phyloP scores from a whole-genome alignment of 2,113 vertebrate genomes.

The Gasterosteus aculeatus region DNA sequence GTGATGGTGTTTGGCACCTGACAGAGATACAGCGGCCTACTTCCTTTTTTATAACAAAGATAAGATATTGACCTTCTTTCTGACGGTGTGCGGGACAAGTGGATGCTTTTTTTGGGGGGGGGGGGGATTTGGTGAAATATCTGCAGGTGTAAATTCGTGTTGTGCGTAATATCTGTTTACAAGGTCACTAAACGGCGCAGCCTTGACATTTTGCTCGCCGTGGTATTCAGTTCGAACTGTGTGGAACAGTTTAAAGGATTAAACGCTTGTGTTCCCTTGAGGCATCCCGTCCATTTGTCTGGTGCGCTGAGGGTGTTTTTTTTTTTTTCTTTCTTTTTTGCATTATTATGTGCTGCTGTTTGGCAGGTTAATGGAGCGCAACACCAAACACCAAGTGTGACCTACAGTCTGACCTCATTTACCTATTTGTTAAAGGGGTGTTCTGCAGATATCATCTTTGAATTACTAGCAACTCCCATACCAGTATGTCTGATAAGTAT shows the following conservation, averaged over 20 bases:
- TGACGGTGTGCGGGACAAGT: conserved; percentile 35
- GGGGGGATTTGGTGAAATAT: conserved; percentile 31
- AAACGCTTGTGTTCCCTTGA: conserved; percentile 65
- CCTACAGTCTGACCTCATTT: conserved; percentile 71
- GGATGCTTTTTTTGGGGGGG: conserved; percentile 45
- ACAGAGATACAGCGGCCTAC: conserved; percentile 75
- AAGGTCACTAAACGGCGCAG: conserved; percentile 68
- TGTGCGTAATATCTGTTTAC: conserved; percentile 70
- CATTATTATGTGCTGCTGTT: conserved; percentile 59
- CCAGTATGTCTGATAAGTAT: background rate
- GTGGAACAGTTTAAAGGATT: conserved; percentile 79
- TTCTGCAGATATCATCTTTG: conserved; percentile 26
- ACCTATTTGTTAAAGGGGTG: conserved; percentile 34
- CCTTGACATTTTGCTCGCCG: conserved; percentile 71
- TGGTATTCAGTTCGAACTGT: conserved; percentile 70
- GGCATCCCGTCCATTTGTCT: conserved; percentile 59
- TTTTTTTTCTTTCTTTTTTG: conserved; percentile 28
- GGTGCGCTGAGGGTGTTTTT: conserved; percentile 36
- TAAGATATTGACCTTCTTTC: conserved; percentile 73
- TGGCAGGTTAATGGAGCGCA: conserved; percentile 73
- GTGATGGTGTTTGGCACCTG: conserved; percentile 76
- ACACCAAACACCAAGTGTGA: conserved; percentile 64
- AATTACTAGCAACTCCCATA: conserved; percentile 2
- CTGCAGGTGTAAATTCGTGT: conserved; percentile 51
- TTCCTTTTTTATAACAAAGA: conserved; percentile 64